Base-by-base conservation (phyloP, 2,888 invertebrate species). In the Caenorhabditis macrosperma region DNA sequence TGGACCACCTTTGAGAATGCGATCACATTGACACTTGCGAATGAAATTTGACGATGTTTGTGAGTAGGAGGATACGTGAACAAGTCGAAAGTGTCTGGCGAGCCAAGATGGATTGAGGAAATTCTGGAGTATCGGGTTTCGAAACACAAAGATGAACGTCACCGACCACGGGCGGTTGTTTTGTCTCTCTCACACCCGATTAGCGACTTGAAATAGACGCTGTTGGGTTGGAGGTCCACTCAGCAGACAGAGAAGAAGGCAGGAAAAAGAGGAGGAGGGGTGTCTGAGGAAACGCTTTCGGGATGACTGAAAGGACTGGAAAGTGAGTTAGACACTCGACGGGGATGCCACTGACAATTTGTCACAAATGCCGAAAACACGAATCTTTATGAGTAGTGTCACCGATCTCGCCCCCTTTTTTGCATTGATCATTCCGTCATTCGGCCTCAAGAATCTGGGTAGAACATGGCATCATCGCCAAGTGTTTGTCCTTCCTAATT, bases 1-100 rank as follows among this genome's bases (percentile, higher is more conserved):
- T 26, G 26, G 30, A 55, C 38, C 59, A 33, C 38, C 41, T 69
- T 50, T 38, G 28, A 46, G 44, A 48, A 63, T 22, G 48, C n/a
- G 48, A 41, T 69, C 69, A 41, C 60, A 38, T 64, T 50, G 59
- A 64, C 74, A 74, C 74, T 74, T 64, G 33, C 48, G 48, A 63
- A 72, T 72, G 72, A 72, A 71, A 72, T 72, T 63, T 63, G 63
- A 72, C 59, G 57, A 64, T 63, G 54, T 52, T 64, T 52, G 57
- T n/a, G 64, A 46, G 50, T 33, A 52, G 24, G 17, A 59, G 59
- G n/a, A 38, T 35, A 5, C 38, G 55, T 55, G 60, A 72, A 72
- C 72, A 48, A 72, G 54, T 55, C 63, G 46, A 46, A 72, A 63
- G 71, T 72, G 61, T 55, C 63, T 63, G 22, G 69, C 38, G 10